Percentiles rank a stretch among this genome's conserved stretches.
Conservation (phyloP, 2,797 vertebrate species). For the Notolepis coatsorum region DNA sequence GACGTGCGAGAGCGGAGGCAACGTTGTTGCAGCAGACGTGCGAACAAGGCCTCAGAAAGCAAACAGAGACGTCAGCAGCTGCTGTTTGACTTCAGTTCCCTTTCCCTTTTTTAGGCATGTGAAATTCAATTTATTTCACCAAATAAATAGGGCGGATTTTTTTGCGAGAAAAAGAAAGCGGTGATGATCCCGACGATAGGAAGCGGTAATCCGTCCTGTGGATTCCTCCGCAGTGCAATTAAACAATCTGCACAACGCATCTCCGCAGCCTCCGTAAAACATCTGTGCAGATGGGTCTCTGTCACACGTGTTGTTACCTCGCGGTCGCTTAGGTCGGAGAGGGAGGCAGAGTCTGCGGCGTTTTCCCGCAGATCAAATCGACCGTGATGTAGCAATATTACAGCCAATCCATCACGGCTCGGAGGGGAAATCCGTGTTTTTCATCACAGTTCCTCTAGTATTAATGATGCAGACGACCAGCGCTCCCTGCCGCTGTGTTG, state of each 20-base stretch:
- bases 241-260: conserved; percentile 70
- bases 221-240: conserved; percentile 64
- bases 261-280: conserved; percentile 61
- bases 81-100: conserved; percentile 45
- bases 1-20: too few species aligned
- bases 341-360: conserved; percentile 10
- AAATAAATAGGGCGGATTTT: conserved; percentile 46
- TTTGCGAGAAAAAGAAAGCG: too few species aligned
- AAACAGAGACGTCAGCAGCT: conserved; percentile 61
- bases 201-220: conserved; percentile 57
- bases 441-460: conserved; percentile 1
- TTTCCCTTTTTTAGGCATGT: conserved; percentile 48
- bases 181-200: conserved; percentile 62
- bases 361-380: conserved; percentile 13
- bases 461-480: too few species aligned
- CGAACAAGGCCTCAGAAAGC: conserved; percentile 33
- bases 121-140: conserved; percentile 65
- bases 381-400: conserved; percentile 10
- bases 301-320: conserved; percentile 38
- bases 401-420: conserved; percentile 24
- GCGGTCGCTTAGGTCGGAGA: conserved; percentile 17
- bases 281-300: conserved; percentile 48
- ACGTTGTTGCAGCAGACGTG: too few species aligned
- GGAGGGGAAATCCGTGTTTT: conserved; percentile 8
- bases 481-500: too few species aligned